Conservation (phyloP, 2,113 vertebrate genomes). For the Penelope pileata region DNA sequence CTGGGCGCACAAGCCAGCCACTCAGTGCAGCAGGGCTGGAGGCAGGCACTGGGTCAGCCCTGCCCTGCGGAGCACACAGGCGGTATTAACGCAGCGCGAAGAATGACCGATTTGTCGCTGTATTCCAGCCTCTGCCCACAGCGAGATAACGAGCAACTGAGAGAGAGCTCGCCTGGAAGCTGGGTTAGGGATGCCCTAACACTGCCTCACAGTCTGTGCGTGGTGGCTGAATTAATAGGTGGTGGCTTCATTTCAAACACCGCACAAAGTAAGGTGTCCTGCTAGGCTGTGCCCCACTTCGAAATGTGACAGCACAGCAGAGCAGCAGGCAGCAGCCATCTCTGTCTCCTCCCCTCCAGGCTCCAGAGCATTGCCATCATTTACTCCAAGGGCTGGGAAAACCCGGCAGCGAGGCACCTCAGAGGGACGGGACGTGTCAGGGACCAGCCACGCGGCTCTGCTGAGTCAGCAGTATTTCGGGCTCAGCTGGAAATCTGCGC, state of each 20-base stretch:
- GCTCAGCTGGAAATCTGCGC: constrained; percentile 5
- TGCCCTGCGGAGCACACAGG: neutral
- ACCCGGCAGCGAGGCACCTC: neutral
- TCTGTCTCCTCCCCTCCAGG: neutral
- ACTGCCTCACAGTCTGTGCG: neutral
- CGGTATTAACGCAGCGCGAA: neutral
- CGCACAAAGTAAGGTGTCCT: neutral
- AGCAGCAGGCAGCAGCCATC: neutral
- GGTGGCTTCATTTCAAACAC: rapidly evolving
- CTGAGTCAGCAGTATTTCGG: constrained; percentile 11
- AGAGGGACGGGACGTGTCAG: rapidly evolving
- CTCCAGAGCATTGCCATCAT: neutral
- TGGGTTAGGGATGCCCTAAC: neutral
- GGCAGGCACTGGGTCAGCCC: neutral
- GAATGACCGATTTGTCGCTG: neutral
- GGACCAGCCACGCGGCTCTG: neutral
- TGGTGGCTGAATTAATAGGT: neutral
- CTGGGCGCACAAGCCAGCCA: neutral
- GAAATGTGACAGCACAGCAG: rapidly evolving
- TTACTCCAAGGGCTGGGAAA: neutral
- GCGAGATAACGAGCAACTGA: neutral
- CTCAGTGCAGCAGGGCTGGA: neutral
- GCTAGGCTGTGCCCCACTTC: rapidly evolving
- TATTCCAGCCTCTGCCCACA: neutral
- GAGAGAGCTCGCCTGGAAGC: neutral